Conservation (phyloP, 2,888 invertebrate genomes). For the Lasioglossum malachurum region DNA sequence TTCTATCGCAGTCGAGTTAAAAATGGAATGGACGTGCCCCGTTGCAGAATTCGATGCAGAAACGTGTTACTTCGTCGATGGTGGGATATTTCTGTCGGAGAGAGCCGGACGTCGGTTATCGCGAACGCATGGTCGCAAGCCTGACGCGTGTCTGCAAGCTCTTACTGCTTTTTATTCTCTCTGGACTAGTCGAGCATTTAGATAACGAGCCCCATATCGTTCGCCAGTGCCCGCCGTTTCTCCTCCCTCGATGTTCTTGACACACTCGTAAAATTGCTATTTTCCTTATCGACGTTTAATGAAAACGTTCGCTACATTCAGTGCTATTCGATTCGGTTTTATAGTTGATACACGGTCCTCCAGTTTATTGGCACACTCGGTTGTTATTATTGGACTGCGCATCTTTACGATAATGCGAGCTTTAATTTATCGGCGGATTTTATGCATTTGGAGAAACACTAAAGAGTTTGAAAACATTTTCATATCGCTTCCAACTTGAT, state of each 20-base stretch:
- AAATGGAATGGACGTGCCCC: slow-evolving; percentile 4
- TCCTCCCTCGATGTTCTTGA: slow-evolving; percentile 40
- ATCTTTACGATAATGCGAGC: background rate
- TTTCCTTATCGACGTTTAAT: slow-evolving; percentile 14
- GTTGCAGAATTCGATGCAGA: slow-evolving; percentile 30
- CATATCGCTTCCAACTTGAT: too few species aligned
- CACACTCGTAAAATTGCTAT: slow-evolving; percentile 54
- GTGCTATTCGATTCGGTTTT: background rate
- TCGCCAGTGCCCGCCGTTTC: slow-evolving; percentile 1
- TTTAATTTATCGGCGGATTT: background rate
- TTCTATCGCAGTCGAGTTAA: background rate
- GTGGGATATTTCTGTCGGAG: slow-evolving; percentile 75
- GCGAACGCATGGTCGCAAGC: slow-evolving; percentile 62
- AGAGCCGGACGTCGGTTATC: slow-evolving; percentile 58
- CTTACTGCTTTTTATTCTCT: slow-evolving; percentile 45
- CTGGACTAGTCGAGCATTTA: slow-evolving; percentile 23
- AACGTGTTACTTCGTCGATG: slow-evolving; percentile 40
- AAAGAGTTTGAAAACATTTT: background rate
- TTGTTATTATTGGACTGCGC: background rate
- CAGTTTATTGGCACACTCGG: background rate
- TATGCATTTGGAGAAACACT: background rate
- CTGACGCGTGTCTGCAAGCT: slow-evolving; percentile 73
- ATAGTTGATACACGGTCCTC: background rate
- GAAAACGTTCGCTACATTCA: background rate
- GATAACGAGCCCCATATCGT: slow-evolving; percentile 13